Base-by-base conservation (phyloP, 1,140 invertebrate species). In the Pollicipes pollicipes region DNA sequence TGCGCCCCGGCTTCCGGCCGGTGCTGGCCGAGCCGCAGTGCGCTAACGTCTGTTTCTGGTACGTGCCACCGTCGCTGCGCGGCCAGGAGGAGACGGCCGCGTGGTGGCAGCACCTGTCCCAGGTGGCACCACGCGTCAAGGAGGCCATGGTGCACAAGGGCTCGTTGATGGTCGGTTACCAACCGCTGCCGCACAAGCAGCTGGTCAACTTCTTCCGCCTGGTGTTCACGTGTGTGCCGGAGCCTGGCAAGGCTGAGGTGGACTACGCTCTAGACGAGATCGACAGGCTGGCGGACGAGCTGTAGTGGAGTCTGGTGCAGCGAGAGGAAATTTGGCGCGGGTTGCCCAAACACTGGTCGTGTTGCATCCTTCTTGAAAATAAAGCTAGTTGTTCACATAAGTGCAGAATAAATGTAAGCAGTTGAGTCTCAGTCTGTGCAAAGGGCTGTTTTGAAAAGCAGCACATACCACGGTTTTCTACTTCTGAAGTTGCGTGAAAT, bases 31-130 rank as follows among this genome's bases (percentile, higher is more conserved):
- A 85, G 58, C 84, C 83, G 68, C 85, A 91, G 75, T 90, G 88
- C 70, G 88, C 89, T 28, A 95, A 93, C 76, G 85, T 97, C 0
- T 95, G 91, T 76, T 96, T 96, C 76, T 96, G 92, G 92, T 97
- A 92, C 77, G 85, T 96, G 69, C 93, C 94, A 0, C 82, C 80
- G 10, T 85, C 82, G n/a, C 83, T 95, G 81, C 80, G 90, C 68
- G 78, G 78, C 1, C 73, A 83, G 67, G 75, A 82, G n/a, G 84
- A 88, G 76, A 85, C 83, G 64, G 77, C 81, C 0, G 81, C 85
- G 3, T 91, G 89, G 88, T 88, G 86, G 84, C 76, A 83, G 0
- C 79, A 84, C 66, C 77, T 92, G 45, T 83, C 86, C 76, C 83
- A 81, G 88, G 83, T 95, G 30, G 90, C 92, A 0, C 88, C 91